phyloP scores from a whole-genome alignment of 2,113 vertebrate species.

The Megaleporinus macrocephalus region DNA sequence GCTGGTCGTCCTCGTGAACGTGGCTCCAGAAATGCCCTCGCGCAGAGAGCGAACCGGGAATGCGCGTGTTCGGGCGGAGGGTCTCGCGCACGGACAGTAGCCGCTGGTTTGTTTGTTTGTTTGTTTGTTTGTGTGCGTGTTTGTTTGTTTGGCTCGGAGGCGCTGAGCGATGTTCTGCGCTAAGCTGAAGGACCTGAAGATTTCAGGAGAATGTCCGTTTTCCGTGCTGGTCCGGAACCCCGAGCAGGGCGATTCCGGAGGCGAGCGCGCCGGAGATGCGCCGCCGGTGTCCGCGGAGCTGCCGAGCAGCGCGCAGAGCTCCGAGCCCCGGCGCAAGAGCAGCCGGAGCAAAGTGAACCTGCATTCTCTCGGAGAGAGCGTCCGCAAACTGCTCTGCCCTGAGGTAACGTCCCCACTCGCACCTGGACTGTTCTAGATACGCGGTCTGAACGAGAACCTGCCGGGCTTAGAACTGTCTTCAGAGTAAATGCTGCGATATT shows the following conservation, averaged over 20 bases:
- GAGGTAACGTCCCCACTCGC: constrained; percentile 79
- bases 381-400: constrained; percentile 93
- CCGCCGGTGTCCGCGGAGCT: constrained; percentile 81
- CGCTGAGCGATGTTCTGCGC: constrained; percentile 90
- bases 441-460: too few species aligned
- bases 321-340: constrained; percentile 81
- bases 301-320: constrained; percentile 73
- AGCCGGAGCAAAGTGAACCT: constrained; percentile 91
- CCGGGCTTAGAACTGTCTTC: too few species aligned
- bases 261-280: constrained; percentile 67
- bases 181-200: constrained; percentile 94
- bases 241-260: constrained; percentile 76
- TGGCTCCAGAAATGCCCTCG: constrained; percentile 34
- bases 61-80: constrained; percentile 53
- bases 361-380: constrained; percentile 92
- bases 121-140: too few species aligned
- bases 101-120: constrained; percentile 44
- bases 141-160: constrained; percentile 36
- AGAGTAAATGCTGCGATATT: too few species aligned
- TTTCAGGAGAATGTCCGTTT: constrained; percentile 95
- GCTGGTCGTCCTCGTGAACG: not conserved
- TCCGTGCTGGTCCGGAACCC: constrained; percentile 81
- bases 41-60: constrained; percentile 61
- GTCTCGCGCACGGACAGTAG: constrained; percentile 53
- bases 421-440: too few species aligned